Percentiles rank a stretch among this genome's conserved stretches.
Evolutionary conservation across 2,113 vertebrate genomes (phyloP).

Genomic region (Anolis carolinensis): DNA sequence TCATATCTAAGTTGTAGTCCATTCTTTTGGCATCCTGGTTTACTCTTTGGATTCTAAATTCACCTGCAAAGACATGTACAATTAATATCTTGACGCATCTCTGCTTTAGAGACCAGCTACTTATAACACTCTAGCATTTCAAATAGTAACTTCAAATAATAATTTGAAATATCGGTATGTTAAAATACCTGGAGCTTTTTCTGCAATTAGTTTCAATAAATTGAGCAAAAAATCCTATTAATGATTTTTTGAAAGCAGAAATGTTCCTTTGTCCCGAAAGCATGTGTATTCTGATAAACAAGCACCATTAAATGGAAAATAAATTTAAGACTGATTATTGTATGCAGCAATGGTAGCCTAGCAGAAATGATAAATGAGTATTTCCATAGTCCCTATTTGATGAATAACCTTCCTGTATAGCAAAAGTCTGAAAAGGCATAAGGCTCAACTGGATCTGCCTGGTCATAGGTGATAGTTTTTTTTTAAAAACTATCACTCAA

Average conservation of each 20-base stretch:
- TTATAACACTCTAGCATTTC: neutral
- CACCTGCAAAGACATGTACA: slow-evolving; percentile 47
- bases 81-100: neutral
- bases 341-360: neutral
- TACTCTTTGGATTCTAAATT: slow-evolving; percentile 60
- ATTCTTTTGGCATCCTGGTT: slow-evolving; percentile 71
- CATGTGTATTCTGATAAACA: neutral
- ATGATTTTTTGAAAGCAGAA: neutral
- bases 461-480: neutral
- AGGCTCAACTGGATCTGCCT: neutral
- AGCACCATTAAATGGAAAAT: neutral
- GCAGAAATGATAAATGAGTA: too few species aligned
- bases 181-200: neutral
- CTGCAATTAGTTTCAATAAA: neutral
- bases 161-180: too few species aligned
- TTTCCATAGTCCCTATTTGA: neutral
- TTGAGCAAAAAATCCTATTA: neutral
- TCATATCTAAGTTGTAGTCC: slow-evolving; percentile 87
- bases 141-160: neutral
- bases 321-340: neutral
- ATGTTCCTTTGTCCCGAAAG: too few species aligned
- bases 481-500: neutral
- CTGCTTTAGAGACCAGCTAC: neutral
- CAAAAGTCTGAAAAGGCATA: neutral
- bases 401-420: neutral